Conservation (phyloP, 2,113 vertebrate species). For the Leiothrix lutea region DNA sequence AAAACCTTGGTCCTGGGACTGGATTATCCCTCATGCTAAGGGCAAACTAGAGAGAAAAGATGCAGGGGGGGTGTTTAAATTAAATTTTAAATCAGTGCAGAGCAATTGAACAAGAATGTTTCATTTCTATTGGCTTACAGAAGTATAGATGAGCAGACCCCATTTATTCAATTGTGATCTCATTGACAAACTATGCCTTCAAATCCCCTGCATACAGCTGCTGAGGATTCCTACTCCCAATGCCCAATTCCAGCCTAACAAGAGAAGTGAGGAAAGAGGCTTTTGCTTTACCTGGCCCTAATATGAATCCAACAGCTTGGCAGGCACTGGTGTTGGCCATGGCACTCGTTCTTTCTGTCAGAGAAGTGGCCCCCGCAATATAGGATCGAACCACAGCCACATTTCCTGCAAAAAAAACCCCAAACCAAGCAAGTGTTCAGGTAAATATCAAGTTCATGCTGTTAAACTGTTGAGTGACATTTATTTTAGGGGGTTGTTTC, state of each 20-base stretch:
- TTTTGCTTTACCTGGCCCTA: conserved; percentile 87
- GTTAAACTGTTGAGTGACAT: not conserved
- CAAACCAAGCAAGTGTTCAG: not conserved
- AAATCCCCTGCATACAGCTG: not conserved
- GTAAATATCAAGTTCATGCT: not conserved
- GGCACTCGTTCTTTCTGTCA: conserved; percentile 87
- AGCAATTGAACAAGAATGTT: not conserved
- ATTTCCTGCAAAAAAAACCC: conserved; percentile 78
- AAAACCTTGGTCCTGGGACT: not conserved
- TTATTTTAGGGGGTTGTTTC: not conserved
- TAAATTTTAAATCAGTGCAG: not conserved
- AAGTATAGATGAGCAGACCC: not conserved
- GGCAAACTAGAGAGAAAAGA: not conserved
- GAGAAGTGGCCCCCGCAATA: conserved; percentile 91
- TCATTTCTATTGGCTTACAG: not conserved
- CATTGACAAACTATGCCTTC: not conserved
- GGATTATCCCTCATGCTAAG: not conserved
- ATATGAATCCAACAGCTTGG: conserved; percentile 94
- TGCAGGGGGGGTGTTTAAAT: not conserved
- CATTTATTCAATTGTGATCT: not conserved
- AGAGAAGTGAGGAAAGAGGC: not conserved
- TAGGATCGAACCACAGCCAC: conserved; percentile 92
- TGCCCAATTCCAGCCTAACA: not conserved
- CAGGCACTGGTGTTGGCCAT: conserved; percentile 96
- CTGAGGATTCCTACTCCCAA: not conserved